Evolutionary conservation across 1,140 invertebrate species (phyloP).

Genomic region (Dryas iulia): DNA sequence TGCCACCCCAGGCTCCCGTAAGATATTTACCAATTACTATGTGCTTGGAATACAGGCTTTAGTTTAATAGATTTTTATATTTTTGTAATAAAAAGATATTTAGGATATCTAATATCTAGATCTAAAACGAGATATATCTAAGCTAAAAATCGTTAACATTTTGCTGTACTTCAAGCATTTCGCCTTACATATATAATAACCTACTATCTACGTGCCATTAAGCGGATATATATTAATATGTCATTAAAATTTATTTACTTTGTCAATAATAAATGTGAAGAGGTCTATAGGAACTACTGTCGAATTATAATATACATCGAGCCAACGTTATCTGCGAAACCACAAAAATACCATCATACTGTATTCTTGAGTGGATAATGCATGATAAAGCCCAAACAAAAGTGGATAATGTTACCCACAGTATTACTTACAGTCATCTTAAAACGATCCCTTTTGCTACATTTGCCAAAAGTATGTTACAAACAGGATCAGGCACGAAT

Average conservation of each 20-base stretch:
- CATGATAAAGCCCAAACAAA: conserved; percentile 35
- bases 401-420: conserved; percentile 34
- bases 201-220: no score
- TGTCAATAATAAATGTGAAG: neutral
- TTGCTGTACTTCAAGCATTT: no score
- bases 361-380: conserved; percentile 27
- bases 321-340: neutral
- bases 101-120: no score
- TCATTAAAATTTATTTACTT: neutral
- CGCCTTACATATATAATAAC: no score
- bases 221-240: no score
- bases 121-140: no score
- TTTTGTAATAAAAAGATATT: no score
- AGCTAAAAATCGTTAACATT: no score
- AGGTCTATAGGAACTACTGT: neutral
- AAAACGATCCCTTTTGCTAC: conserved; percentile 29
- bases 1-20: conserved; percentile 73
- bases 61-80: no score
- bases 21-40: conserved; percentile 27
- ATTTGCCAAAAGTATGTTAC: conserved; percentile 27
- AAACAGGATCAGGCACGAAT: conserved; percentile 31
- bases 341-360: neutral
- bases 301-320: conserved; percentile 1
- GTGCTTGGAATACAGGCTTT: neutral
- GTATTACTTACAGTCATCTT: conserved; percentile 21